A percentile compares a stretch with the other conserved stretches of the same genome.
Evolutionary conservation across 2,888 invertebrate species (phyloP).

Genomic region (Eupelmus urozonus): DNA sequence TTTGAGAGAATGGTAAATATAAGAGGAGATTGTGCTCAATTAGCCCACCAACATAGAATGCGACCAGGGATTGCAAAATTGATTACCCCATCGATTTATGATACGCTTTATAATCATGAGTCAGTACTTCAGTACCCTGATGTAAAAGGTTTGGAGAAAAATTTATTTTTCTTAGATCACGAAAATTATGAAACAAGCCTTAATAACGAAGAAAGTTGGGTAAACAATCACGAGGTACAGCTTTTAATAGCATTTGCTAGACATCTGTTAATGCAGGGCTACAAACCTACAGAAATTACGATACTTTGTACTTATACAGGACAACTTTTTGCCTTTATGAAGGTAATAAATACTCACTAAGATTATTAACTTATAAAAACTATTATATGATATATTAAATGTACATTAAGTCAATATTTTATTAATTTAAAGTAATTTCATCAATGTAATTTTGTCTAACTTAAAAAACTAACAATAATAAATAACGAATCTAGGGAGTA

Average conservation of each 20-base stretch:
- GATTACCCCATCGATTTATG: slow-evolving; percentile 28
- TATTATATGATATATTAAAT: too few relatives aligned
- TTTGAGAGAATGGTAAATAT: slow-evolving; percentile 43
- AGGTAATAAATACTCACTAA: background rate
- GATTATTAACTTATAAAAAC: too few relatives aligned
- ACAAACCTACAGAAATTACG: slow-evolving; percentile 32
- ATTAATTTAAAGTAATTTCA: too few relatives aligned
- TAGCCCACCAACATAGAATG: slow-evolving; percentile 41
- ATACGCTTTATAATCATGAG: slow-evolving; percentile 19
- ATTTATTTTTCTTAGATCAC: slow-evolving; percentile 37
- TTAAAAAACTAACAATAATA: too few relatives aligned
- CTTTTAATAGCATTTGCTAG: slow-evolving; percentile 33
- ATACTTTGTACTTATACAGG: slow-evolving; percentile 39
- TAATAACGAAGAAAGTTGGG: slow-evolving; percentile 34
- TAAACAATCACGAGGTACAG: slow-evolving; percentile 14
- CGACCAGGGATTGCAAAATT: slow-evolving; percentile 43
- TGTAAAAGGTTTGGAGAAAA: slow-evolving; percentile 33
- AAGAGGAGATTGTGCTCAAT: slow-evolving; percentile 24
- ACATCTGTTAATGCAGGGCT: slow-evolving; percentile 30
- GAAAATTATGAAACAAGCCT: background rate
- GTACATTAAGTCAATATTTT: too few relatives aligned
- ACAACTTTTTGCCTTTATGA: slow-evolving; percentile 31
- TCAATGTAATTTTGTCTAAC: too few relatives aligned
- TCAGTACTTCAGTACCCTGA: slow-evolving; percentile 5
- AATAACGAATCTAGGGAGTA: too few relatives aligned